These are phyloP conservation scores for Loriculus beryllinus DNA, from an alignment of 2,797 vertebrate species.

Conservation along the genomic window DNA sequence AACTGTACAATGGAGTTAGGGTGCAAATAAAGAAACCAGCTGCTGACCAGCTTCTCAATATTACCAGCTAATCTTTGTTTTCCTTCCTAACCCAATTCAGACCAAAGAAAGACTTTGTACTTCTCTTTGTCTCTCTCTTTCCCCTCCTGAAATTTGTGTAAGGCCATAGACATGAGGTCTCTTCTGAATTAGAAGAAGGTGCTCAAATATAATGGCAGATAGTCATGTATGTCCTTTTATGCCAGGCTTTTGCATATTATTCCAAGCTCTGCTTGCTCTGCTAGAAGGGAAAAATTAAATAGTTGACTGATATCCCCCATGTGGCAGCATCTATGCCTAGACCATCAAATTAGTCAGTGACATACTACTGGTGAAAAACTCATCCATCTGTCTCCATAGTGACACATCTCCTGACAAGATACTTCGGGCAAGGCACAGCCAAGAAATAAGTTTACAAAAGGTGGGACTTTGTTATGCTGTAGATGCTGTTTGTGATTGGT, in stretches of 20 bases:
- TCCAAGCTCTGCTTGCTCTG: fast-evolving
- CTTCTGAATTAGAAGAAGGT: background rate
- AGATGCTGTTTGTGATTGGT: background rate
- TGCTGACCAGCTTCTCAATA: background rate
- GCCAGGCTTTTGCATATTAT: background rate
- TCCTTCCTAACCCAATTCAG: background rate
- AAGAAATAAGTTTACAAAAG: background rate
- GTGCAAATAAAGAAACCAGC: background rate
- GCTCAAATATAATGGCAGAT: background rate
- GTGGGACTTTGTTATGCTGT: background rate
- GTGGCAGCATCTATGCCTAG: background rate
- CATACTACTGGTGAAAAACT: background rate
- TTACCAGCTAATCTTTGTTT: background rate
- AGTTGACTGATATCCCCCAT: background rate
- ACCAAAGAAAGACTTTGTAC: background rate
- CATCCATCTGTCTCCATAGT: conserved; percentile 1
- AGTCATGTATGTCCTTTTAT: background rate
- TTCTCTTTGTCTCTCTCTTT: background rate
- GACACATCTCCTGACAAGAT: background rate
- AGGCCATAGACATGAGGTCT: background rate
- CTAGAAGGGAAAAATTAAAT: background rate
- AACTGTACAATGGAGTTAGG: background rate
- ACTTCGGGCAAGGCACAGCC: background rate
- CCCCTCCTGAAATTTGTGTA: too few relatives aligned
- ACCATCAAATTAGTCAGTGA: background rate